Conservation (phyloP, 2,888 invertebrate species). For the Alsophila aescularia region DNA sequence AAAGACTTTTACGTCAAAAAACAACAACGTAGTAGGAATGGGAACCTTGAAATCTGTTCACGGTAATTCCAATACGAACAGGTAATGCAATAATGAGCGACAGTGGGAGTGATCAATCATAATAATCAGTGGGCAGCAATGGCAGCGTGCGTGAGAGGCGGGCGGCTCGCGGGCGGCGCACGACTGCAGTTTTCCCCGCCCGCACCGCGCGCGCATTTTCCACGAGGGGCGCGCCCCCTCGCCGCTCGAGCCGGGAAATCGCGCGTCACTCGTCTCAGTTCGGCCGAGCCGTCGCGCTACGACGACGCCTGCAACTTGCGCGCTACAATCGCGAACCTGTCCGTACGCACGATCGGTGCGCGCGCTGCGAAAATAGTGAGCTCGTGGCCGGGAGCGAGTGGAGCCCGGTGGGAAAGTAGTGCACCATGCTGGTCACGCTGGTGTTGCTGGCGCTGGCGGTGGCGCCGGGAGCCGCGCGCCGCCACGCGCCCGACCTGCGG, state of each 20-base stretch:
- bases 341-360: conserved; percentile 54
- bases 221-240: conserved; percentile 79
- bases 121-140: conserved; percentile 30
- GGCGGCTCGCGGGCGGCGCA: conserved; percentile 57
- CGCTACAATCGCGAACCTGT: conserved; percentile 65
- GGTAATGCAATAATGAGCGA: conserved; percentile 15
- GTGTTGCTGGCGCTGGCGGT: conserved; percentile 71
- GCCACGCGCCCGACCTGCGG: conserved; percentile 74
- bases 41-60: conserved; percentile 4
- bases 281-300: conserved; percentile 77
- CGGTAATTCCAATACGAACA: conserved; percentile 6
- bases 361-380: conserved; percentile 79
- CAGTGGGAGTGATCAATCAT: conserved; percentile 31
- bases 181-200: conserved; percentile 76
- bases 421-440: conserved; percentile 75
- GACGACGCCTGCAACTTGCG: conserved; percentile 70
- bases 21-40: too few species aligned
- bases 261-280: conserved; percentile 77
- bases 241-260: conserved; percentile 77
- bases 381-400: conserved; percentile 72
- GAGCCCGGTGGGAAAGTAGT: conserved; percentile 59
- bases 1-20: too few species aligned
- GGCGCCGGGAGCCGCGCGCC: conserved; percentile 85
- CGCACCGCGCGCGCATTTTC: conserved; percentile 75
- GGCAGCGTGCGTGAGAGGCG: conserved; percentile 32